Base-by-base conservation (phyloP, 30 jellyfish, hydroid and myxozoan species). In the Aurelia sp. region DNA sequence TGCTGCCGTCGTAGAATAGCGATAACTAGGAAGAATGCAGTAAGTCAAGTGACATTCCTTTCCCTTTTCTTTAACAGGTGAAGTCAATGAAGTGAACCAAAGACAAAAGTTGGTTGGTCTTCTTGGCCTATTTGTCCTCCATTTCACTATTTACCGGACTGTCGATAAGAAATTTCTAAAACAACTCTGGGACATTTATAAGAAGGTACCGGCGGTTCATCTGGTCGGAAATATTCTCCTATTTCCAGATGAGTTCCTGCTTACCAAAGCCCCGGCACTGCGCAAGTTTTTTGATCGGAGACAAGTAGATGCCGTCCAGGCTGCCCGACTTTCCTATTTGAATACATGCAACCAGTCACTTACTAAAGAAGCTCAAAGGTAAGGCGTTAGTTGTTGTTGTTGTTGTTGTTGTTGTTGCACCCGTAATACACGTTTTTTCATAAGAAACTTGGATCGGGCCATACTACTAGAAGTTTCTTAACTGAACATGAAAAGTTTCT, bases 181-280 rank as follows among this genome's bases (percentile, higher is more conserved):
- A 63, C 94, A 68, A 24, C 64, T 94, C 1, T 88, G 97, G 99
- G 99, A 94, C 47, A 96, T 94, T 5, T 89, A 94, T 80, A 88
- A 89, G 76, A 94, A 88, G 92, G 88, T 94, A 4, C 99, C 99
- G 1, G 99, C 97, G 21, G 74, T 94, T 64, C 96, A 94, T 58
- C 82, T 94, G 38, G 94, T 88, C 67, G 99, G 99, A 20, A 94
- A 94, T 35, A 63, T 94, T 40, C 73, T 94, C 63, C 74, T 94
- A 53, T 89, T 94, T 59, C 99, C 99, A 0, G 94, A 94, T 59
- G 97, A 94, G 72, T 94, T 94, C 61, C 74, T 94, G 41, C 58
- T 94, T 77, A 76, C 89, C 3, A 58, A 84, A 48, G 88, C 92
- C 15, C 99, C 99, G 2, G 83, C 82, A 8, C 63, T 96, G 24